Base-by-base conservation (phyloP, 1,140 invertebrate species). In the Pentalonia nigronervosa region DNA sequence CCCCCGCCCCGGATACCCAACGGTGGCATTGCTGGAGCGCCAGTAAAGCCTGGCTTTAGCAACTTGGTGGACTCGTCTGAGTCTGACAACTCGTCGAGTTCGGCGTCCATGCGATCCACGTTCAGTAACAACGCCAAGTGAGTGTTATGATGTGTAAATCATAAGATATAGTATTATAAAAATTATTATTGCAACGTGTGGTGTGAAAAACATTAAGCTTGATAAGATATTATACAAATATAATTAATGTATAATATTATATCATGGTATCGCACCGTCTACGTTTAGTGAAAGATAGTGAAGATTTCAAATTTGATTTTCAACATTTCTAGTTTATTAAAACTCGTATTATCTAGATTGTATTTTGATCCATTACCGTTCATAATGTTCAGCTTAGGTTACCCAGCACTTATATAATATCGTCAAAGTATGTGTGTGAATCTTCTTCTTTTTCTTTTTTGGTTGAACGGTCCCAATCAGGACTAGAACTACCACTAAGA, bases 1-100 rank as follows among this genome's bases (percentile, higher is more conserved):
- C 91, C 67, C 0, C 91, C 91, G 23, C 48, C 81, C 34, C 47
- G 91, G 50, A 86, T 86, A 93, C 91, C 91, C 34, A 93, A 93
- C 9, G 91, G 91, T 4, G 53, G 47, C n/a, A 76, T 76, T 76
- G 14, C 60, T n/a, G 89, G 53, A 45, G 87, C 30, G 0, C 36
- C 89, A 25, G 36, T n/a, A 25, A 93, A 93, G 76, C 45, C 91
- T 11, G 50, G 50, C 14, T 86, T 93, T 21, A 81, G 91, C 1
- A 92, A 84, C 47, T 53, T 81, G 14, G 76, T 92, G n/a, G 91
- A 93, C 21, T 93, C 91, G 11, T 93, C 91, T 23, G 91, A 93
- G n/a, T 93, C 91, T 1, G 91, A 93, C 34, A 93, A 93, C 6
- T 93, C 91, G 11, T 93, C 91, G 34, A 93, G 91, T 93, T 93